A percentile compares a stretch with the other conserved stretches of the same genome.
Evolutionary conservation across 2,113 vertebrate species (phyloP).

Genomic region (Macheiramphus alcinus): DNA sequence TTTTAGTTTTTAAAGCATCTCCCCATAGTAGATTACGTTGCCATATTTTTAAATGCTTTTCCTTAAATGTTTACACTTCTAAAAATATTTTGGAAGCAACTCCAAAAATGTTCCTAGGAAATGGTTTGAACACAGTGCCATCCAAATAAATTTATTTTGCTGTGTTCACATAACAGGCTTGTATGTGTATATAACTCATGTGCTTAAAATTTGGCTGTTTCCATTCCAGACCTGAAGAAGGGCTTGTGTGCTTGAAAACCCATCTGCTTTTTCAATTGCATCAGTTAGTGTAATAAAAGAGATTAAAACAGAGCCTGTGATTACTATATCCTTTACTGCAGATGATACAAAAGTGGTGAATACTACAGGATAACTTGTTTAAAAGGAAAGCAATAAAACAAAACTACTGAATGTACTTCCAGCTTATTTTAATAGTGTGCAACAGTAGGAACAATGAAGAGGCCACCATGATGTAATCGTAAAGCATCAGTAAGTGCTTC

Average conservation of each 20-base stretch:
- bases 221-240: background rate
- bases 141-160: background rate
- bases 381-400: background rate
- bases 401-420: background rate
- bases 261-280: background rate
- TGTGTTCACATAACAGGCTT: background rate
- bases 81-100: background rate
- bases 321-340: background rate
- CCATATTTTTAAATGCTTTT: background rate
- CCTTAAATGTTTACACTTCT: background rate
- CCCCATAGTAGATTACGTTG: background rate
- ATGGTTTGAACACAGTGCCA: background rate
- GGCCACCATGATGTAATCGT: background rate
- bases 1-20: background rate
- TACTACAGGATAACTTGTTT: background rate
- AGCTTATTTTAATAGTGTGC: background rate
- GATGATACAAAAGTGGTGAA: background rate
- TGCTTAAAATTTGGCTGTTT: background rate
- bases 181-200: rapidly evolving
- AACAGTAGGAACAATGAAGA: background rate
- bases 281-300: background rate
- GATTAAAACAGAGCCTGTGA: background rate
- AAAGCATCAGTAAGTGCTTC: background rate
- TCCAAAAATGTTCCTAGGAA: background rate
- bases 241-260: background rate